Evolutionary conservation across 53 echinoderm and acorn worm genomes (phyloP).

Genomic region (Antedon mediterranea): DNA sequence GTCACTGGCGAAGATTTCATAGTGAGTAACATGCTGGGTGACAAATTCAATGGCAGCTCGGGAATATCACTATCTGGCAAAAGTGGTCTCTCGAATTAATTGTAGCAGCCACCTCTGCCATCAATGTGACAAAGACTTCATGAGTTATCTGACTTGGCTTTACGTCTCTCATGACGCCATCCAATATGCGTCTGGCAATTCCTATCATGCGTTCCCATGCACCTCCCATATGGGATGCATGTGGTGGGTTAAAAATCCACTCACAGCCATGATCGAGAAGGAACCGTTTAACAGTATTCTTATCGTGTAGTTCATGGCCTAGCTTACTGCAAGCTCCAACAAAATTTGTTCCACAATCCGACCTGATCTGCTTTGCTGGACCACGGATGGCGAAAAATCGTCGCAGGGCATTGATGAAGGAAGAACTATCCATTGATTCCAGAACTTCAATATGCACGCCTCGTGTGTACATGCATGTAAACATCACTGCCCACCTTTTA

Average conservation of each 20-base stretch:
- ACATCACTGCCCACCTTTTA: slow-evolving; percentile 34
- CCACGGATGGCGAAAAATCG: slow-evolving; percentile 28
- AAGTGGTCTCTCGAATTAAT: slow-evolving; percentile 26
- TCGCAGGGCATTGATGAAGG: slow-evolving; percentile 22
- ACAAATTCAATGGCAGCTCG: slow-evolving; percentile 28
- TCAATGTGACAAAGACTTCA: slow-evolving; percentile 32
- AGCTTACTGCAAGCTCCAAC: slow-evolving; percentile 23
- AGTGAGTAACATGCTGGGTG: slow-evolving; percentile 33
- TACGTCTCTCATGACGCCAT: slow-evolving; percentile 27
- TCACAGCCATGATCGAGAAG: slow-evolving; percentile 22
- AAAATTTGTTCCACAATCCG: slow-evolving; percentile 19
- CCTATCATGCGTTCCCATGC: slow-evolving; percentile 40
- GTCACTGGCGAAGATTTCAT: slow-evolving; percentile 31
- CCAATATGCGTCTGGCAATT: slow-evolving; percentile 34
- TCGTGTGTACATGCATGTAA: not conserved
- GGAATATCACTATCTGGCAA: slow-evolving; percentile 15
- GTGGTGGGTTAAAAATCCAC: slow-evolving; percentile 43
- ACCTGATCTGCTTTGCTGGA: slow-evolving; percentile 27
- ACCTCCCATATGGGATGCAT: slow-evolving; percentile 34
- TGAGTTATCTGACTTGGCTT: slow-evolving; percentile 43
- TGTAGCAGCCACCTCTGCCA: slow-evolving; percentile 33
- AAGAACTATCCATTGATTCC: slow-evolving; percentile 26
- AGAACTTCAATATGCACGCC: slow-evolving; percentile 29
- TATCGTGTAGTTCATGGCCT: slow-evolving; percentile 11
- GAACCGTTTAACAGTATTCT: slow-evolving; percentile 27